Evolutionary conservation across 1,140 invertebrate species (phyloP).

Genomic region (Luehdorfia chinensis): DNA sequence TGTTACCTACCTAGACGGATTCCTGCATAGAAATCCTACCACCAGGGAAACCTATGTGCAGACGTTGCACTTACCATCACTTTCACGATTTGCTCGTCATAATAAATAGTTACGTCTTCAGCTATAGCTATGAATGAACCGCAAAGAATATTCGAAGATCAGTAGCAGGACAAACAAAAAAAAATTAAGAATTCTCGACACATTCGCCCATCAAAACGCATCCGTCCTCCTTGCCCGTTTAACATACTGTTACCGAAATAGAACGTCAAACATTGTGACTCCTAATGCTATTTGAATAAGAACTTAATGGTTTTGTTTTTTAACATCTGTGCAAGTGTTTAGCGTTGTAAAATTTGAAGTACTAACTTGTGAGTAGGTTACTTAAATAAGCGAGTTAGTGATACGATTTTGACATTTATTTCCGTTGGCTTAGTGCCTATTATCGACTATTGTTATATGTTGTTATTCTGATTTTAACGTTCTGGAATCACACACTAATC

Average conservation of each 20-base stretch:
- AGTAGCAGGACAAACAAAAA: neutral
- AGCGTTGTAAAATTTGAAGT: neutral
- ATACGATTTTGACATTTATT: slow-evolving; percentile 10
- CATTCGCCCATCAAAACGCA: slow-evolving; percentile 9
- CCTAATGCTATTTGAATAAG: neutral
- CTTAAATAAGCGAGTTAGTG: slow-evolving; percentile 5
- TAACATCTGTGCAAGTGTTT: neutral
- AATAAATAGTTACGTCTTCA: no score
- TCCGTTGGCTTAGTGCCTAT: slow-evolving; percentile 3
- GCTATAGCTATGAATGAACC: no score
- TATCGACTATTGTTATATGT: neutral
- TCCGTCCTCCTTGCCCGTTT: neutral
- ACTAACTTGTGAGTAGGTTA: slow-evolving; percentile 8
- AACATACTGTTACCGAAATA: neutral
- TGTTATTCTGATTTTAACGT: no score
- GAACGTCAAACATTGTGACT: neutral
- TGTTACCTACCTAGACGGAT: no score
- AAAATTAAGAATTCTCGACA: slow-evolving; percentile 11
- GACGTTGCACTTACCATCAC: no score
- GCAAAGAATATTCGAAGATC: neutral
- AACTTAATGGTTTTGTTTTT: neutral
- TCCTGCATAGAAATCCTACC: no score
- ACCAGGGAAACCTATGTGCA: no score
- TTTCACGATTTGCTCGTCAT: no score
- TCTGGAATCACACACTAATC: no score